These are phyloP conservation scores for Heliopora coerulea DNA, from an alignment of 92 coral and sea anemone genomes.

Conservation along the genomic window DNA sequence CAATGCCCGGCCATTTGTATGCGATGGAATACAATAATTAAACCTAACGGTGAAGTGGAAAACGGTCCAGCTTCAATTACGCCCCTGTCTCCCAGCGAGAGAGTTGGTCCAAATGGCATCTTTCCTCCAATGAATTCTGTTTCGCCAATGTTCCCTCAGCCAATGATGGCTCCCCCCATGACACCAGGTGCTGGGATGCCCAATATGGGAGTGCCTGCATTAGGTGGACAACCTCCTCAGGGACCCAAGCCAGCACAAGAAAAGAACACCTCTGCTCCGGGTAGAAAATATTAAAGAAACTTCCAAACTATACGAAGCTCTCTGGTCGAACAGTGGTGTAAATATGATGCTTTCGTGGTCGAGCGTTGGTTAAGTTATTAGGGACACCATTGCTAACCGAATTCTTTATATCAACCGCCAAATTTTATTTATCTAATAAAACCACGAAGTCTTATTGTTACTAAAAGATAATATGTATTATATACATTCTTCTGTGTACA, in stretches of 20 bases:
- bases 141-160: not conserved
- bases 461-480: not conserved
- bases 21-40: conserved; percentile 37
- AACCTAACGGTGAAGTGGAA: conserved; percentile 33
- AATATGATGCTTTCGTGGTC: conserved; percentile 18
- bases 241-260: conserved; percentile 12
- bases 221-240: conserved; percentile 30
- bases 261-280: conserved; percentile 15
- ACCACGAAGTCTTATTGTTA: not conserved
- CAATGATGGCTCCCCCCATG: no score
- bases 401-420: not conserved
- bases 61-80: conserved; percentile 30
- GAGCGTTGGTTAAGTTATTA: no score
- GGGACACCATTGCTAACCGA: no score
- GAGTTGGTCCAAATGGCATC: conserved; percentile 29
- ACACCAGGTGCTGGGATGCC: not conserved
- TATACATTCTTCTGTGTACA: not conserved
- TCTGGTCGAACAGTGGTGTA: conserved; percentile 37
- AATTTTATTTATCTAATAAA: not conserved
- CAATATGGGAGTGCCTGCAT: not conserved
- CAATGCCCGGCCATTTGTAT: conserved; percentile 39
- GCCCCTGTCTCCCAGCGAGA: conserved; percentile 31
- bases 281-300: not conserved
- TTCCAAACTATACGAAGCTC: conserved; percentile 9
- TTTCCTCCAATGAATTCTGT: conserved; percentile 32